Evolutionary conservation across 2,888 invertebrate genomes (phyloP).

Genomic region (Leptopilina syphax): DNA sequence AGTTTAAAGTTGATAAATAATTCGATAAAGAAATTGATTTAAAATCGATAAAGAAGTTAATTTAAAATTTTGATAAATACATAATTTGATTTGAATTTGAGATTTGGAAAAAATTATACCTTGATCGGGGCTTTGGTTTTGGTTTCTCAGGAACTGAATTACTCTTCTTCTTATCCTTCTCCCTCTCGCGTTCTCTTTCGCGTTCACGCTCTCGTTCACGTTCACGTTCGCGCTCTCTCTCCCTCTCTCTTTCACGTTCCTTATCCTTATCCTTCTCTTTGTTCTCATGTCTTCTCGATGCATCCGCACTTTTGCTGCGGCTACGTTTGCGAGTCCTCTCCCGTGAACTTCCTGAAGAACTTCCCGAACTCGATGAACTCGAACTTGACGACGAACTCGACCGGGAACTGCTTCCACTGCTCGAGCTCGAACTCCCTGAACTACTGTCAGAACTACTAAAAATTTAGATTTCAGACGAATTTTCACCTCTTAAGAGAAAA

Average conservation of each 20-base stretch:
- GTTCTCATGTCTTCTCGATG: constrained; percentile 74
- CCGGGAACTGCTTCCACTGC: constrained; percentile 78
- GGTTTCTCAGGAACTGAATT: constrained; percentile 72
- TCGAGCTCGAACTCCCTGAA: constrained; percentile 79
- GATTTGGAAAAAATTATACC: constrained; percentile 61
- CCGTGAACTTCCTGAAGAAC: constrained; percentile 79
- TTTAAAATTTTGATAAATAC: too few relatives aligned
- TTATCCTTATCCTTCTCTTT: constrained; percentile 77
- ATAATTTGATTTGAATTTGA: too few relatives aligned
- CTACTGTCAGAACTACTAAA: constrained; percentile 88
- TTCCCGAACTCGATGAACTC: constrained; percentile 87
- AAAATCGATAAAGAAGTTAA: not conserved
- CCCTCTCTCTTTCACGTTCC: constrained; percentile 76
- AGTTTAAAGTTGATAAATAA: too few relatives aligned
- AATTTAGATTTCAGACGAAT: constrained; percentile 4
- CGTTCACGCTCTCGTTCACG: constrained; percentile 58
- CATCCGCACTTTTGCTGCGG: constrained; percentile 73
- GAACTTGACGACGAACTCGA: constrained; percentile 89
- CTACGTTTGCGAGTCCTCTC: constrained; percentile 81
- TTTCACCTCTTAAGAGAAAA: too few relatives aligned
- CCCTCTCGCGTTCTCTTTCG: constrained; percentile 73
- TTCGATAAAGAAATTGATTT: not conserved
- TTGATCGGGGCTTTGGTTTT: constrained; percentile 75
- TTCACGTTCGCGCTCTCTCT: constrained; percentile 66
- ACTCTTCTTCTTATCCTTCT: constrained; percentile 74